Conservation (phyloP, 2,797 vertebrate species). For the Gallirallus australis region DNA sequence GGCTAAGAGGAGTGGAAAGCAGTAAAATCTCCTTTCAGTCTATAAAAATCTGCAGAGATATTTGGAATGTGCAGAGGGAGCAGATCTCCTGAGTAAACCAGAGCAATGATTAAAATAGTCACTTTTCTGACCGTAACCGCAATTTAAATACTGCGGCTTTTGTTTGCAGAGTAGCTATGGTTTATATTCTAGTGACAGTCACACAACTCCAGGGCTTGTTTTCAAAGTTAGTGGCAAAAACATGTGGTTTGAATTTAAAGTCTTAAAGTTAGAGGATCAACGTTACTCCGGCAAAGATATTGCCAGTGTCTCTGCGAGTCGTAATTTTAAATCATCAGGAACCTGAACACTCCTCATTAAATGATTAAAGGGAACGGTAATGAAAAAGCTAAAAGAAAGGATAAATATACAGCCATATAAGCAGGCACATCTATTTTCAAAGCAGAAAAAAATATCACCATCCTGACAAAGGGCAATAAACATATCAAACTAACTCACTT, state of each 20-base stretch:
- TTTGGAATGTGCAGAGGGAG: slow-evolving; percentile 70
- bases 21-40: slow-evolving; percentile 72
- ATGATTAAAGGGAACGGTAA: slow-evolving; percentile 45
- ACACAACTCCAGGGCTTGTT: slow-evolving; percentile 45
- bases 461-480: slow-evolving; percentile 70
- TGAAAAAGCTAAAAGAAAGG: slow-evolving; percentile 20
- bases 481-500: slow-evolving; percentile 56
- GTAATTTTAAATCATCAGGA: slow-evolving; percentile 53
- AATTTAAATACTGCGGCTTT: slow-evolving; percentile 63
- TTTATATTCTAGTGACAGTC: slow-evolving; percentile 69
- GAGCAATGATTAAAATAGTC: slow-evolving; percentile 69
- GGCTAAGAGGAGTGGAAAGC: slow-evolving; percentile 56
- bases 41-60: slow-evolving; percentile 75
- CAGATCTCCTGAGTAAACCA: slow-evolving; percentile 48
- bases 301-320: slow-evolving; percentile 26
- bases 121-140: slow-evolving; percentile 42
- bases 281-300: slow-evolving; percentile 32
- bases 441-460: slow-evolving; percentile 31
- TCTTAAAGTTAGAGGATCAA: slow-evolving; percentile 52
- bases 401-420: slow-evolving; percentile 34
- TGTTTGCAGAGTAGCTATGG: slow-evolving; percentile 58
- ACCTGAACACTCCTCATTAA: slow-evolving; percentile 49
- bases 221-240: slow-evolving; percentile 31
- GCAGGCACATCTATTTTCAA: slow-evolving; percentile 44
- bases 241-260: slow-evolving; percentile 63